These are phyloP conservation scores for Drosophila carrolli DNA, from an alignment of 1,140 invertebrate species.

Conservation along the genomic window DNA sequence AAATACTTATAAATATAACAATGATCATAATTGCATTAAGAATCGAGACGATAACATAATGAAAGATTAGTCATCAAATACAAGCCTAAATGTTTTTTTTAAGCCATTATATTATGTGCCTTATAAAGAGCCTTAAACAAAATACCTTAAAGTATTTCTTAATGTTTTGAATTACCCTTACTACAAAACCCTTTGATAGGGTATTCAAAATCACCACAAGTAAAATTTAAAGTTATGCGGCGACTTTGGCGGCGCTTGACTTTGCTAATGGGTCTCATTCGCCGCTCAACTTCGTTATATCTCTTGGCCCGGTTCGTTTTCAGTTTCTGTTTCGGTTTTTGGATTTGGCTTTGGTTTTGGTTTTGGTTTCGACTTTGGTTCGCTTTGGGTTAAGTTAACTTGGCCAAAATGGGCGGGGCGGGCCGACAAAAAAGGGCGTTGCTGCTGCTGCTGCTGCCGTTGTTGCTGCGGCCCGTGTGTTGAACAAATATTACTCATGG, in stretches of 20 bases:
- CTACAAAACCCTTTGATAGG: neutral
- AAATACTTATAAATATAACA: too few relatives aligned
- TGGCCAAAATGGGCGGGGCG: conserved; percentile 45
- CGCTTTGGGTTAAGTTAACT: conserved; percentile 1
- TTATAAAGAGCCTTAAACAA: too few relatives aligned
- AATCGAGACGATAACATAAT: too few relatives aligned
- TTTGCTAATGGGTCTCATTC: conserved; percentile 41
- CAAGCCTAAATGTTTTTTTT: too few relatives aligned
- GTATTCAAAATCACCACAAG: neutral
- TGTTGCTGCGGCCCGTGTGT: conserved; percentile 34
- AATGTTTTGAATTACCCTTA: too few relatives aligned
- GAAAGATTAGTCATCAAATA: too few relatives aligned
- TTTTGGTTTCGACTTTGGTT: conserved; percentile 4
- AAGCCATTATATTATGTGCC: too few relatives aligned
- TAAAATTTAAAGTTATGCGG: conserved; percentile 5
- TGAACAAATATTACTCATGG: conserved; percentile 80
- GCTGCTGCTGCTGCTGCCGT: conserved; percentile 45
- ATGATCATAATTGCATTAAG: too few relatives aligned
- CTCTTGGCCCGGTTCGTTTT: conserved; percentile 9
- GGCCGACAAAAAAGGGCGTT: conserved; percentile 76
- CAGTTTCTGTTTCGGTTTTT: conserved; percentile 21
- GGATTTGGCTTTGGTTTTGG: conserved; percentile 2
- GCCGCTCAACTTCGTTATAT: conserved; percentile 16
- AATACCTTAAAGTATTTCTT: neutral
- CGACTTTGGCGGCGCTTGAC: conserved; percentile 32